A percentile compares a stretch with the other conserved stretches of the same genome.
Evolutionary conservation across 2,888 invertebrate species (phyloP).

Genomic region (Neoitamus cyanurus): DNA sequence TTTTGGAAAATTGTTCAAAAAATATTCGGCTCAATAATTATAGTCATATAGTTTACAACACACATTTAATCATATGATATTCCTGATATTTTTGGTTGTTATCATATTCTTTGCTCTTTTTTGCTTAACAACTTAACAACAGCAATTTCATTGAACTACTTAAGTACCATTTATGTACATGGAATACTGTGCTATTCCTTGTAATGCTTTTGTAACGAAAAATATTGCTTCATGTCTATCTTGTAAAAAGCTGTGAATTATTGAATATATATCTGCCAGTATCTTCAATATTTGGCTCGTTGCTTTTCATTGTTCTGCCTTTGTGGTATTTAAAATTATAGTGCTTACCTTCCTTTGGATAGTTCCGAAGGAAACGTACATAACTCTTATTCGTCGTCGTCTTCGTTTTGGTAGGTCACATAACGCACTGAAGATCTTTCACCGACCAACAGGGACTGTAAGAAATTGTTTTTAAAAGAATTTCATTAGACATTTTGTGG

Average conservation of each 20-base stretch:
- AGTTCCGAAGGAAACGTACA: neutral
- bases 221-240: neutral
- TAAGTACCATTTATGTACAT: neutral
- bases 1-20: constrained; percentile 32
- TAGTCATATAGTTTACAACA: constrained; percentile 19
- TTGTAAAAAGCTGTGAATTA: neutral
- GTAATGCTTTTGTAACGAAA: neutral
- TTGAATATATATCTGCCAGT: neutral
- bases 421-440: constrained; percentile 94
- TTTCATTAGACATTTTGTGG: neutral
- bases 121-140: neutral
- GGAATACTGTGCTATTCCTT: neutral
- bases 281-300: neutral
- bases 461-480: constrained; percentile 54
- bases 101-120: constrained; percentile 46
- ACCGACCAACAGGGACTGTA: constrained; percentile 87
- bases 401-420: constrained; percentile 94
- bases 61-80: constrained; percentile 61
- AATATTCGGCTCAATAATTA: constrained; percentile 1
- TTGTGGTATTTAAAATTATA: neutral
- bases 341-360: neutral
- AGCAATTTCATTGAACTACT: neutral
- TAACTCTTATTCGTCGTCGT: constrained; percentile 77
- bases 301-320: neutral
- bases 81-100: constrained; percentile 66